A percentile compares a stretch with the other conserved stretches of the same genome.
Evolutionary conservation across 1,140 invertebrate genomes (phyloP).

Genomic region (Cydia splendana): DNA sequence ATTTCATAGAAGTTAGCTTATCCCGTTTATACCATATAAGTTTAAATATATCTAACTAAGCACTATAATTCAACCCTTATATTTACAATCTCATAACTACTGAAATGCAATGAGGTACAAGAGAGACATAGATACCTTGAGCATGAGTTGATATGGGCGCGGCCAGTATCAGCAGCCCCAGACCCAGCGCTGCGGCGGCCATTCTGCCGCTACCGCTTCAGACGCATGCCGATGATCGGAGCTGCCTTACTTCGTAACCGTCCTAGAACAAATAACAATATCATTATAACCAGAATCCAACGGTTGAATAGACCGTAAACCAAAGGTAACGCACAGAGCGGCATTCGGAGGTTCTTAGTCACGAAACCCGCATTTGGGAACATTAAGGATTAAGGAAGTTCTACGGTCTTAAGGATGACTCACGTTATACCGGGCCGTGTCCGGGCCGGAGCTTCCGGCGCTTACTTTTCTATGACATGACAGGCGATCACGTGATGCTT

Average conservation of each 20-base stretch:
- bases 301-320: too few species aligned
- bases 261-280: not conserved
- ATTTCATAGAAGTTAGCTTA: too few species aligned
- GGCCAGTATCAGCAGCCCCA: constrained; percentile 51
- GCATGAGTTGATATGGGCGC: constrained; percentile 40
- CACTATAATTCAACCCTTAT: not conserved
- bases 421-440: too few species aligned
- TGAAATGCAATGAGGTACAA: not conserved
- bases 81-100: constrained; percentile 6
- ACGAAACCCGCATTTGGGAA: not conserved
- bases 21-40: too few species aligned
- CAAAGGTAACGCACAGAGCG: too few species aligned
- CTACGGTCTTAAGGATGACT: too few species aligned
- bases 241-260: constrained; percentile 33
- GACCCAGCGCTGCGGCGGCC: constrained; percentile 50
- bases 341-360: too few species aligned
- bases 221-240: constrained; percentile 37
- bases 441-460: too few species aligned
- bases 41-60: too few species aligned
- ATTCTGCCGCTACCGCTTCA: constrained; percentile 59
- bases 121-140: constrained; percentile 47
- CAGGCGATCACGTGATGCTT: too few species aligned
- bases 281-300: too few species aligned
- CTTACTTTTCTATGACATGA: too few species aligned
- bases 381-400: not conserved